phyloP scores from a whole-genome alignment of 2,113 vertebrate species.

The Takifugu flavidus region DNA sequence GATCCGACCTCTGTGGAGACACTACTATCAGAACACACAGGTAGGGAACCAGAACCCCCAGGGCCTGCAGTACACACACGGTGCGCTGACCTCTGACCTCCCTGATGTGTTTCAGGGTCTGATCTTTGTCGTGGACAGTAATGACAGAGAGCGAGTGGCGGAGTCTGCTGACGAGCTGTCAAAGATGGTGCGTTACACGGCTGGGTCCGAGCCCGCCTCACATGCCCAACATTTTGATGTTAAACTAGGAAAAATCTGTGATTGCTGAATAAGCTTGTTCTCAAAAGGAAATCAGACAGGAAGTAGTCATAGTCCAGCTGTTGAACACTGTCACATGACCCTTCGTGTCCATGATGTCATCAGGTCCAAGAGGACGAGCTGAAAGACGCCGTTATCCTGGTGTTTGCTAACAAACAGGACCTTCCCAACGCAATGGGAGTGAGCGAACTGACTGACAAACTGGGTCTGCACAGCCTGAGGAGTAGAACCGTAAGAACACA shows the following conservation, averaged over 20 bases:
- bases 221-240: too few relatives aligned
- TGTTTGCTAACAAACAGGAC: slow-evolving; percentile 92
- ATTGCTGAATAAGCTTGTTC: too few relatives aligned
- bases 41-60: slow-evolving; percentile 42
- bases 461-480: slow-evolving; percentile 80
- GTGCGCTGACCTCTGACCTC: slow-evolving; percentile 12
- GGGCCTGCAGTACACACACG: neutral
- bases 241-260: too few relatives aligned
- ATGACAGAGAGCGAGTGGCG: slow-evolving; percentile 83
- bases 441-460: slow-evolving; percentile 84
- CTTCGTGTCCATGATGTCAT: neutral
- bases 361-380: slow-evolving; percentile 86
- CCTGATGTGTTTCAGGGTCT: slow-evolving; percentile 75
- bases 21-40: slow-evolving; percentile 92
- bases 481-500: slow-evolving; percentile 77
- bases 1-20: slow-evolving; percentile 87
- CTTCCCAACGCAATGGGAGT: slow-evolving; percentile 87
- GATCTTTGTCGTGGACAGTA: slow-evolving; percentile 93
- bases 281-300: too few relatives aligned
- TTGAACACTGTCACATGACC: slow-evolving; percentile 9
- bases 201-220: too few relatives aligned
- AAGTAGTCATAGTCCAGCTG: too few relatives aligned
- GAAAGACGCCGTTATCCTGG: slow-evolving; percentile 82
- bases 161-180: slow-evolving; percentile 85
- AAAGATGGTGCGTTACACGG: slow-evolving; percentile 81